phyloP scores from a whole-genome alignment of 2,113 vertebrate genomes.

The Cettia cetti region DNA sequence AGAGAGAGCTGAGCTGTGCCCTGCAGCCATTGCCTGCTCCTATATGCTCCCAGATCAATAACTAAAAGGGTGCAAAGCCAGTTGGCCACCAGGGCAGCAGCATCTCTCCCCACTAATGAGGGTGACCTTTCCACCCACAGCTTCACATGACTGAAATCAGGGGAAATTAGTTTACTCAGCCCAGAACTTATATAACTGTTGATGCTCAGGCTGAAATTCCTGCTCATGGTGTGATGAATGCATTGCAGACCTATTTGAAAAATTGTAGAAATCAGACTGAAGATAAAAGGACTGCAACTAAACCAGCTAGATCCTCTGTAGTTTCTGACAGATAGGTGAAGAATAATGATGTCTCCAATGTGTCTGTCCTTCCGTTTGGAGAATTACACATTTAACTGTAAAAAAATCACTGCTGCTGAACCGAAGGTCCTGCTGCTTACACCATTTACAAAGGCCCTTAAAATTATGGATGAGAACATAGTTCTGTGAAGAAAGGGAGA shows the following conservation, averaged over 20 bases:
- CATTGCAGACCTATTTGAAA: slow-evolving; percentile 3
- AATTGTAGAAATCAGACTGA: slow-evolving; percentile 19
- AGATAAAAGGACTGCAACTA: slow-evolving; percentile 35
- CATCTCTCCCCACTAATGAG: slow-evolving; percentile 49
- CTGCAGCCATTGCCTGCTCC: not conserved
- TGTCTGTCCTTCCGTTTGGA: slow-evolving; percentile 1
- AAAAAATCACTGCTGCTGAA: slow-evolving; percentile 26
- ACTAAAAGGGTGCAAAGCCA: slow-evolving; percentile 25
- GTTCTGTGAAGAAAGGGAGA: slow-evolving; percentile 6
- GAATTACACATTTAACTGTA: slow-evolving; percentile 44
- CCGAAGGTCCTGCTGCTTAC: slow-evolving; percentile 49
- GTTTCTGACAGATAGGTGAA: slow-evolving; percentile 29
- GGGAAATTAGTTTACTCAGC: slow-evolving; percentile 31
- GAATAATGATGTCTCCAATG: slow-evolving; percentile 61
- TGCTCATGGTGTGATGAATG: slow-evolving; percentile 20
- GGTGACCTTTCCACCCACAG: slow-evolving; percentile 36
- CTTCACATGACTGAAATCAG: slow-evolving; percentile 16
- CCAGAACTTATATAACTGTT: not conserved
- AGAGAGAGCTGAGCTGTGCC: not conserved
- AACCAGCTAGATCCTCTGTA: slow-evolving; percentile 47
- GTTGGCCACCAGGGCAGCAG: slow-evolving; percentile 35
- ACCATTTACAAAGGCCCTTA: slow-evolving; percentile 22
- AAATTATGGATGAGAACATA: slow-evolving; percentile 11
- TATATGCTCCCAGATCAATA: slow-evolving; percentile 15
- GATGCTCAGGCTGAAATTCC: not conserved